These are phyloP conservation scores for Congeria kusceri DNA, from an alignment of 2,888 invertebrate species.

Conservation along the genomic window DNA sequence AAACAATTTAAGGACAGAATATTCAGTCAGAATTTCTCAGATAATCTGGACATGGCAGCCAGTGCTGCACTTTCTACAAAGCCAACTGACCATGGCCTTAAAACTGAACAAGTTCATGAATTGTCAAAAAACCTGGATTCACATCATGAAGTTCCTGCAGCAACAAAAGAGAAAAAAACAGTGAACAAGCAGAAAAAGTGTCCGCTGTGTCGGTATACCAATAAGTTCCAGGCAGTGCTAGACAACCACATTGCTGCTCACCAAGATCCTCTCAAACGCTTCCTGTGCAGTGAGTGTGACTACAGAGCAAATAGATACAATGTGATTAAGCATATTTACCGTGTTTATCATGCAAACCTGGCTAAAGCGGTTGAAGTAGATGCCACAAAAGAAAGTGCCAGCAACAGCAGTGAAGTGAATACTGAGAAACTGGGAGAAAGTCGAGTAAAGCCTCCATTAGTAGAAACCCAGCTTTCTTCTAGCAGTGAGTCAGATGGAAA, in stretches of 20 bases:
- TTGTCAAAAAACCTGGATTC: constrained; percentile 14
- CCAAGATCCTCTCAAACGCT: constrained; percentile 41
- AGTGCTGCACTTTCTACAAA: background rate
- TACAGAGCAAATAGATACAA: constrained; percentile 42
- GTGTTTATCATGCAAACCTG: constrained; percentile 9
- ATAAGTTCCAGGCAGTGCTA: constrained; percentile 35
- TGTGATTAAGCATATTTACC: constrained; percentile 56
- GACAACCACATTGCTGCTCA: constrained; percentile 51
- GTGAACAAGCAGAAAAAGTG: constrained; percentile 41
- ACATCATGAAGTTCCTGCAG: background rate
- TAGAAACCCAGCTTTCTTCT: no score
- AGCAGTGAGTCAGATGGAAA: no score
- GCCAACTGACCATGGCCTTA: background rate
- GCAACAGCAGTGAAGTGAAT: background rate
- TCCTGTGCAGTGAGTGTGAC: constrained; percentile 58
- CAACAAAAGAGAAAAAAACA: background rate
- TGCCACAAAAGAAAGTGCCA: background rate
- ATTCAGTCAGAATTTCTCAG: constrained; percentile 37
- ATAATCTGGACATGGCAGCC: constrained; percentile 4
- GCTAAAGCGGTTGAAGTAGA: background rate
- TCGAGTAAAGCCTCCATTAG: background rate
- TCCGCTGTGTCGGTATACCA: constrained; percentile 67
- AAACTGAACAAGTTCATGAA: constrained; percentile 8
- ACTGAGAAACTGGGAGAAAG: background rate
- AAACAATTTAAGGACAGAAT: constrained; percentile 42